These are phyloP conservation scores for Conomelus anceps DNA, from an alignment of 2,888 invertebrate genomes.

Conservation along the genomic window DNA sequence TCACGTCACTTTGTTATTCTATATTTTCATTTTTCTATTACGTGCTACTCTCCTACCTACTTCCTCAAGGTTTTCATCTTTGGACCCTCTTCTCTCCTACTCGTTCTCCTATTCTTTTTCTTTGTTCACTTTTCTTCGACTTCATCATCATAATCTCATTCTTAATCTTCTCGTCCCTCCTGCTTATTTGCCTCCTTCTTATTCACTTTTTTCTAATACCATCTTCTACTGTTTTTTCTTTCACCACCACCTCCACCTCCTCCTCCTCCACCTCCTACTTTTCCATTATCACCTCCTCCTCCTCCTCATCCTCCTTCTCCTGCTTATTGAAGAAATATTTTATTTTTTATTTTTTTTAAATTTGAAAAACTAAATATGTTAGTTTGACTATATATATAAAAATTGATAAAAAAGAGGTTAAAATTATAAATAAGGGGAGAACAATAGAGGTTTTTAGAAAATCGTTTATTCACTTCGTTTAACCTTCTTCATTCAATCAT, in stretches of 20 bases:
- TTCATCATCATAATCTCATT: not conserved
- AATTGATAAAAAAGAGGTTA: no score
- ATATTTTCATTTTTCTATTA: not conserved
- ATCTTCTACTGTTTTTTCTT: not conserved
- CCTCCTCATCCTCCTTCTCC: not conserved
- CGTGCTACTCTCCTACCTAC: no score
- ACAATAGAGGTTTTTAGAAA: no score
- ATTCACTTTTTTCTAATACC: not conserved
- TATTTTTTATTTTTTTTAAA: no score
- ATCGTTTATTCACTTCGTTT: no score
- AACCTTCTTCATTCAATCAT: no score
- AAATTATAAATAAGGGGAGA: no score
- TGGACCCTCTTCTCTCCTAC: not conserved
- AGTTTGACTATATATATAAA: no score
- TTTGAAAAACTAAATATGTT: no score
- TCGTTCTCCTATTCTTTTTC: not conserved
- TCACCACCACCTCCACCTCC: not conserved
- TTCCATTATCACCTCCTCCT: not conserved
- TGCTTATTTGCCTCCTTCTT: not conserved
- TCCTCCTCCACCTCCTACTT: not conserved
- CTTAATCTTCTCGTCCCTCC: not conserved
- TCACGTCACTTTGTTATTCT: not conserved
- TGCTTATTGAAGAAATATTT: no score
- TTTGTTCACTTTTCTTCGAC: not conserved
- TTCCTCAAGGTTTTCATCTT: not conserved